Conservation (phyloP, 2,888 invertebrate species). For the Melinaea menophilus region DNA sequence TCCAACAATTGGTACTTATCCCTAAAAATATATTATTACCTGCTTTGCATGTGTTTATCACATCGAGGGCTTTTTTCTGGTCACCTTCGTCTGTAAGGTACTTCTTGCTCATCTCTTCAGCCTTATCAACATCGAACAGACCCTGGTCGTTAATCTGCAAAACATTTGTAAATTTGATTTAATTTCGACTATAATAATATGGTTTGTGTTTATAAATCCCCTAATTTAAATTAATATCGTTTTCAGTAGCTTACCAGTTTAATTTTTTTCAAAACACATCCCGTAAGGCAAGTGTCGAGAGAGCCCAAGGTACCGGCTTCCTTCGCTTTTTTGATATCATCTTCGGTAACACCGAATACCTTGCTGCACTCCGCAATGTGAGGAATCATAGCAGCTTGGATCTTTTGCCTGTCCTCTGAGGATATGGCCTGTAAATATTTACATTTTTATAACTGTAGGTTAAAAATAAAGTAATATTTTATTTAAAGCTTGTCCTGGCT, state of each 20-base stretch:
- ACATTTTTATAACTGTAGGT: neutral
- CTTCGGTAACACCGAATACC: slow-evolving; percentile 21
- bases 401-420: slow-evolving; percentile 26
- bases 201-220: too few relatives aligned
- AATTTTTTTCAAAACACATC: slow-evolving; percentile 37
- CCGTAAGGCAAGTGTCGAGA: slow-evolving; percentile 21
- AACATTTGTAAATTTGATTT: neutral
- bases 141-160: slow-evolving; percentile 49
- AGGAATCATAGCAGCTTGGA: slow-evolving; percentile 22
- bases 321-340: slow-evolving; percentile 22
- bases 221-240: too few relatives aligned
- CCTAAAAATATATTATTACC: slow-evolving; percentile 31
- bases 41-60: slow-evolving; percentile 40
- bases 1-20: too few relatives aligned
- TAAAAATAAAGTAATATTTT: too few relatives aligned
- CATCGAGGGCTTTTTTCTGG: slow-evolving; percentile 34
- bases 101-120: slow-evolving; percentile 35
- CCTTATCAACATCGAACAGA: slow-evolving; percentile 38
- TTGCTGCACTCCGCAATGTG: slow-evolving; percentile 25
- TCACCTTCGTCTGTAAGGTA: slow-evolving; percentile 40
- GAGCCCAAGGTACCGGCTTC: slow-evolving; percentile 15
- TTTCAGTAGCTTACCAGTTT: slow-evolving; percentile 38
- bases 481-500: too few relatives aligned
- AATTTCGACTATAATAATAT: neutral
- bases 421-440: slow-evolving; percentile 21